Evolutionary conservation across 2,113 vertebrate species (phyloP), one percentile per base, ranked within the genome.

Genomic region (Oxyura jamaicensis): DNA sequence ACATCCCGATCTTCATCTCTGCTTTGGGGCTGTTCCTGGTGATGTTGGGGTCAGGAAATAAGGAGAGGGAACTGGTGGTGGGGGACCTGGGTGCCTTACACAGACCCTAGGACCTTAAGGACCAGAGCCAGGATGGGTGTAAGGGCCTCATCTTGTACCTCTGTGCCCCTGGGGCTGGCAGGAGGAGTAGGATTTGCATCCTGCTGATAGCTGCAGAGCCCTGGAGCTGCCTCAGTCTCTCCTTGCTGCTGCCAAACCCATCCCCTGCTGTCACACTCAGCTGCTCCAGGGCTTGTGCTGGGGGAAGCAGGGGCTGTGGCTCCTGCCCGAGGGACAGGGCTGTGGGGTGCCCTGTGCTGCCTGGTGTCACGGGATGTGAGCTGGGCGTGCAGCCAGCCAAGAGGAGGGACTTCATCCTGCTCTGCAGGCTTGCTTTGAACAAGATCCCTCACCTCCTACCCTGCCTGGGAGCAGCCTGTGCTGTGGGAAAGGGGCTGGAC

Each of bases 371-470:
- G 58, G 91, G 60, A 42, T 86, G 36, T 1, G 39, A 91, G 42
- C 73, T 84, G 91, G 94, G 89, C 59, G 2, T 4, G 26, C 55
- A 82, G 91, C 94, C 86, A 95, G 92, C 83, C 91, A 86, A 90
- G 67, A 69, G 62, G 29, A 68, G 36, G 60, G 50, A 67, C 4
- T 50, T 56, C 13, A 39, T 55, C 68, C 36, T 76, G 44, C 33
- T 68, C 74, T 31, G 6, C n/a, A 35, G 75, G 33, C 63, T 85
- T 83, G 71, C 88, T 96, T 93, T 91, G 81, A 91, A 92, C 80
- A 78, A 84, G 89, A 89, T 92, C 55, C 88, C 52, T 75, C 42
- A 46, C 17, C 72, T 72, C 59, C 62, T 84, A 65, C 15, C 58
- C 88, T 80, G 73, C 73, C 73, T 91, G 65, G 42, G 94, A 94